Evolutionary conservation across 2,797 vertebrate genomes (phyloP).

Genomic region (Lindbergichthys nudifrons): DNA sequence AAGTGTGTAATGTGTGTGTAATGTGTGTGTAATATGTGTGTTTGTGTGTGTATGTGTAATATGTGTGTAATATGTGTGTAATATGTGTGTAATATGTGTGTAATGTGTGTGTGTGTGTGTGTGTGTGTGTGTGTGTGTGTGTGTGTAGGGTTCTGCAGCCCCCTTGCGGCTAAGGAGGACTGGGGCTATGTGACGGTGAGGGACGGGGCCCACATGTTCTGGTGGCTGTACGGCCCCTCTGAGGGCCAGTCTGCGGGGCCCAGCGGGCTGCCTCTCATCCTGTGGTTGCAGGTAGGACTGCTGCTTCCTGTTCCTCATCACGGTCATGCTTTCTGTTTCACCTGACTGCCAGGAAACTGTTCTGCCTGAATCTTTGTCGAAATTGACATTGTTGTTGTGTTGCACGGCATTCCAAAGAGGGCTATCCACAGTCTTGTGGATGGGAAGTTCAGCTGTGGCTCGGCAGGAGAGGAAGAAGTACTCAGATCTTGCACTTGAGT

Average conservation of each 20-base stretch:
- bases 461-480: no score
- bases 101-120: background rate
- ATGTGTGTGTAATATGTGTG: no score
- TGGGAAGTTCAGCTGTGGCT: no score
- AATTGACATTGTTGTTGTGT: no score
- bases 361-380: no score
- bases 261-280: conserved; percentile 88
- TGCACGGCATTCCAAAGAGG: no score
- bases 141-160: conserved; percentile 52
- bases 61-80: no score
- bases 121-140: no score
- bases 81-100: conserved; percentile 20
- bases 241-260: conserved; percentile 78
- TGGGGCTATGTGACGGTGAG: conserved; percentile 94
- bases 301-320: background rate
- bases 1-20: background rate
- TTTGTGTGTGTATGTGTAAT: no score
- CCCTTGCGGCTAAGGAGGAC: conserved; percentile 74
- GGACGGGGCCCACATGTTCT: conserved; percentile 94
- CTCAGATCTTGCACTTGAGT: no score
- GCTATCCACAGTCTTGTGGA: no score
- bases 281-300: conserved; percentile 95
- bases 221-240: conserved; percentile 93
- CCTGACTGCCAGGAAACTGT: background rate
- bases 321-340: background rate